Percentiles rank a stretch among this genome's conserved stretches.
phyloP scores from a whole-genome alignment of 1,140 invertebrate species.

The Trachymyrmex cornetzi region DNA sequence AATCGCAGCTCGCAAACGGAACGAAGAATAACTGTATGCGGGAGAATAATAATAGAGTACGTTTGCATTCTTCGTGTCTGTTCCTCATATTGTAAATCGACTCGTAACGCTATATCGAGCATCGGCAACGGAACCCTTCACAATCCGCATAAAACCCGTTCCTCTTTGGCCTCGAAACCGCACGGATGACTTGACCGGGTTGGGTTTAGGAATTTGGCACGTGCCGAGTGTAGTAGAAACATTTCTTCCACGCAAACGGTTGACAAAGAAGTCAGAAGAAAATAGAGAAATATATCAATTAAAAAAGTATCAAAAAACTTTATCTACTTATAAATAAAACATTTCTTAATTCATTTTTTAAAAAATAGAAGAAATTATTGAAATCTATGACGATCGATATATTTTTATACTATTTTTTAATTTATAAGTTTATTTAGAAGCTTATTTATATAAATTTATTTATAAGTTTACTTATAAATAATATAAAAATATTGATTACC shows the following conservation, averaged over 20 bases:
- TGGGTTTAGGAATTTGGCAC: conserved; percentile 73
- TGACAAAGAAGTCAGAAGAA: background rate
- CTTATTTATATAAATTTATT: background rate
- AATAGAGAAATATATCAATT: background rate
- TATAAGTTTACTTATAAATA: background rate
- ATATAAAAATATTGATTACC: background rate
- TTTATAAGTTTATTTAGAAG: background rate
- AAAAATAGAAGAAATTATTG: too few species aligned
- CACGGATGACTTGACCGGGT: conserved; percentile 51
- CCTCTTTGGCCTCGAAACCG: conserved; percentile 72
- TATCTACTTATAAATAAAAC: too few species aligned
- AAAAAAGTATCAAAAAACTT: too few species aligned
- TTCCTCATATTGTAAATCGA: conserved; percentile 23
- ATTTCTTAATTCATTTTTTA: too few species aligned
- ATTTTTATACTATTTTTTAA: too few species aligned
- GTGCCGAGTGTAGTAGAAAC: conserved; percentile 9
- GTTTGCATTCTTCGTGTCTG: background rate
- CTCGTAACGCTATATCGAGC: conserved; percentile 21
- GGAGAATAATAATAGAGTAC: background rate
- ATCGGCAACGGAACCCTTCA: conserved; percentile 26
- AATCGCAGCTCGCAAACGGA: background rate
- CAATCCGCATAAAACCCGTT: conserved; percentile 68
- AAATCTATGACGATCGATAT: too few species aligned
- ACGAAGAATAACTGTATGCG: conserved; percentile 21
- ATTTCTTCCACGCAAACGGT: background rate